These are phyloP conservation scores for Silurus asotus DNA, from an alignment of 2,113 vertebrate species.

Conservation along the genomic window DNA sequence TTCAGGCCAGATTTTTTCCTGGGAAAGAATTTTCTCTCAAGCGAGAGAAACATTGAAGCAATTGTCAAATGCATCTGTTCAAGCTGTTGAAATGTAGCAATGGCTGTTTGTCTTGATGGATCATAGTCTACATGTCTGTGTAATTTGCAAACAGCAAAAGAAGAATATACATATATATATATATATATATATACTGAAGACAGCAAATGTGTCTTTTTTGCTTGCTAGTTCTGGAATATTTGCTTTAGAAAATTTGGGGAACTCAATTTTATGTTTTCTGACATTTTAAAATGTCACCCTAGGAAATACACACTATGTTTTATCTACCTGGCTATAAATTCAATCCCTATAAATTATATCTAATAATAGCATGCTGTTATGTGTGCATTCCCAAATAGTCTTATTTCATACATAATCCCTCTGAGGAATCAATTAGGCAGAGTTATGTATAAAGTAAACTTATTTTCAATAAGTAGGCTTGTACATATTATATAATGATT, in stretches of 20 bases:
- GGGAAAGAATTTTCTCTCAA: slow-evolving; percentile 39
- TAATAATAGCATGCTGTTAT: neutral
- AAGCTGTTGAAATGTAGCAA: slow-evolving; percentile 29
- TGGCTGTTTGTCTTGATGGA: slow-evolving; percentile 31
- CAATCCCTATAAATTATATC: neutral
- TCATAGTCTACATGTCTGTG: slow-evolving; percentile 22
- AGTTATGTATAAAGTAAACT: neutral
- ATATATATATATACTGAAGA: too few species aligned
- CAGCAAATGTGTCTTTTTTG: neutral
- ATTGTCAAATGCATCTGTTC: slow-evolving; percentile 33
- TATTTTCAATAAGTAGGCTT: neutral
- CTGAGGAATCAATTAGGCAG: neutral
- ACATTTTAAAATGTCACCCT: neutral
- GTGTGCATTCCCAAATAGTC: neutral
- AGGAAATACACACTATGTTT: neutral
- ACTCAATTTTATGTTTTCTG: neutral
- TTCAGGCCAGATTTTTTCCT: slow-evolving; percentile 28
- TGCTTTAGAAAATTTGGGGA: neutral
- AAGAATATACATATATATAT: too few species aligned
- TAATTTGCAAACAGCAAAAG: slow-evolving; percentile 33
- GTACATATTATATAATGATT: neutral
- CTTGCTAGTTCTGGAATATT: neutral
- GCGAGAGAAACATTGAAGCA: slow-evolving; percentile 30
- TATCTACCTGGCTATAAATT: neutral
- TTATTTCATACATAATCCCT: neutral